These are phyloP conservation scores for Gallirallus australis DNA, from an alignment of 2,797 vertebrate genomes.

Conservation along the genomic window DNA sequence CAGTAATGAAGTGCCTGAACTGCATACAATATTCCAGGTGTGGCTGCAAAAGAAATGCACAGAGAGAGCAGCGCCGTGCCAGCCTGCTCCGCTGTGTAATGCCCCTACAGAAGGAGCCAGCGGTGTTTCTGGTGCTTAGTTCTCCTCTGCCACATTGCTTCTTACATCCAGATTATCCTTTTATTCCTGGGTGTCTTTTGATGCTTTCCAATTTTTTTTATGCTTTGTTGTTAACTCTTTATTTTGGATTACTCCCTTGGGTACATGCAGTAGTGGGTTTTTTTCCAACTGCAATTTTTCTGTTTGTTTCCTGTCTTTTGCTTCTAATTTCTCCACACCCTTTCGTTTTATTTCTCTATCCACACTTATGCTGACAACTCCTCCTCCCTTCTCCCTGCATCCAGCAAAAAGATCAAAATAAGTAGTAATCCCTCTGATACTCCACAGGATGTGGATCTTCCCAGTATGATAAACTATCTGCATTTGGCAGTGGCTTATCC, in stretches of 20 bases:
- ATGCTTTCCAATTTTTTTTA: constrained; percentile 2
- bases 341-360: constrained; percentile 3
- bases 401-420: background rate
- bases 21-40: constrained; percentile 56
- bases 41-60: background rate
- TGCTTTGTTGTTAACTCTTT: constrained; percentile 5
- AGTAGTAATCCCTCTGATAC: background rate
- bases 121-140: background rate
- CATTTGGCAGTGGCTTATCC: background rate
- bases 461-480: background rate
- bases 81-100: background rate
- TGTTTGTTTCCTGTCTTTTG: background rate
- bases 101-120: background rate
- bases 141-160: background rate
- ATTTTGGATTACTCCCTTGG: background rate
- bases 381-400: background rate
- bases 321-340: background rate
- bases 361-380: background rate
- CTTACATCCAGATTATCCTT: background rate
- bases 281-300: background rate
- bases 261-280: background rate
- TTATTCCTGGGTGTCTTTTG: background rate
- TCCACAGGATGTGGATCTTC: background rate
- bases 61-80: background rate
- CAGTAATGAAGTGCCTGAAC: constrained; percentile 59